Evolutionary conservation across 1,140 invertebrate genomes (phyloP).

Genomic region (Phocides pigmalion): DNA sequence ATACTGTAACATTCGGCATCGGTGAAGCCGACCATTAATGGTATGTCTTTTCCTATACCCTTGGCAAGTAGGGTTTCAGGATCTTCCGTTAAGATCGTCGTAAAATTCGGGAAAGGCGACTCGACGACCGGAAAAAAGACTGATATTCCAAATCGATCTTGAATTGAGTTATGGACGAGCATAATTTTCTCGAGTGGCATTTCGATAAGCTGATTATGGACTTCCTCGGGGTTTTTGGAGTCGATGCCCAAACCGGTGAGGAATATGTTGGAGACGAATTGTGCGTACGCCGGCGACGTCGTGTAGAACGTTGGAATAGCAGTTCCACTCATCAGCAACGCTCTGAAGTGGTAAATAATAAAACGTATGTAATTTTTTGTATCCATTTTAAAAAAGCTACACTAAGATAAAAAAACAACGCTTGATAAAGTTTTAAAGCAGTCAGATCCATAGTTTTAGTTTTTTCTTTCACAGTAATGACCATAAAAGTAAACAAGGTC

Average conservation of each 20-base stretch:
- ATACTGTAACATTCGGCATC: conserved; percentile 62
- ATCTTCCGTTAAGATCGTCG: conserved; percentile 60
- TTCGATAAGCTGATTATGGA: conserved; percentile 51
- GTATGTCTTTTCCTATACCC: conserved; percentile 57
- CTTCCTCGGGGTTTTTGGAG: conserved; percentile 50
- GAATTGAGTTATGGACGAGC: conserved; percentile 48
- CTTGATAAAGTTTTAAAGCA: too few species aligned
- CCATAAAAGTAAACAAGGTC: too few species aligned
- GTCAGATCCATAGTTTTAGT: too few species aligned
- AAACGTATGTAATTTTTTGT: not conserved
- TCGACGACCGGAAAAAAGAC: conserved; percentile 66
- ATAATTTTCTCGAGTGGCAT: conserved; percentile 57
- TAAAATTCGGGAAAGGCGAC: conserved; percentile 50
- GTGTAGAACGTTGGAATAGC: conserved; percentile 54
- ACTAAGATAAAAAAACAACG: too few species aligned
- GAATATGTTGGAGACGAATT: conserved; percentile 46
- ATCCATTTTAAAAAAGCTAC: too few species aligned
- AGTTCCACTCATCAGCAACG: conserved; percentile 66
- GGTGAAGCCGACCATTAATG: conserved; percentile 65
- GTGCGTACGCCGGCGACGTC: conserved; percentile 54
- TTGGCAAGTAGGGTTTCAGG: conserved; percentile 53
- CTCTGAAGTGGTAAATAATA: conserved; percentile 49
- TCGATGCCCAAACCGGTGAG: conserved; percentile 53
- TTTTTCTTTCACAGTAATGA: too few species aligned
- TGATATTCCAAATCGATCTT: conserved; percentile 54